Evolutionary conservation across 2,888 invertebrate genomes (phyloP), one percentile per base, ranked within the genome.

Genomic region (Osedax frankpressi): DNA sequence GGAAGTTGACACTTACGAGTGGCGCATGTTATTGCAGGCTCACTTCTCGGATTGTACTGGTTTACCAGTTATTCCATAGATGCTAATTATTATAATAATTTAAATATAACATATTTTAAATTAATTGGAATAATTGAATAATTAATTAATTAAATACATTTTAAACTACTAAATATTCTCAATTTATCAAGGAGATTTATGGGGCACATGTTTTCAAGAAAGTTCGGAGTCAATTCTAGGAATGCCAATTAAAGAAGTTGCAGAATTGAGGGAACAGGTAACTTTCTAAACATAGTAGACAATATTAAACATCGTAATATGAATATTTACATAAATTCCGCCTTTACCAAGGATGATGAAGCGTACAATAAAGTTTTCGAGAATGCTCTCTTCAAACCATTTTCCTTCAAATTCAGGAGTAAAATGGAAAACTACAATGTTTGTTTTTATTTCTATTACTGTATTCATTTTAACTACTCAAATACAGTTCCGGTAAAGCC

Each of bases 401-500:
- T 89, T 81, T 87, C 91, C 30, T 91, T 95, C 82, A 92, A 91
- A 83, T 87, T 95, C 78, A 87, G 94, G 74, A 90, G 91, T 30
- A 94, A 93, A 85, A 88, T 92, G 86, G 97, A 98, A 85, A 90
- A 89, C 14, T 98, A 90, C 83, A 94, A 93, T 83, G 94, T 93
- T 86, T 88, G 76, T 73, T 25, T 25, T n/a, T 2, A 6, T 65
- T 19, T 44, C 44, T 28, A 63, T 25, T n/a, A n/a, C n/a, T n/a
- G n/a, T n/a, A n/a, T n/a, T n/a, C n/a, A n/a, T n/a, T n/a, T n/a
- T n/a, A n/a, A n/a, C n/a, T n/a, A n/a, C n/a, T n/a, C n/a, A n/a
- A n/a, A n/a, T n/a, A n/a, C n/a, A n/a, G n/a, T n/a, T n/a, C n/a
- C n/a, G n/a, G n/a, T n/a, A n/a, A n/a, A n/a, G n/a, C n/a, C n/a